Conservation (phyloP, 37 sponge, comb jelly and placozoan species). For the Tethya wilhelma region DNA sequence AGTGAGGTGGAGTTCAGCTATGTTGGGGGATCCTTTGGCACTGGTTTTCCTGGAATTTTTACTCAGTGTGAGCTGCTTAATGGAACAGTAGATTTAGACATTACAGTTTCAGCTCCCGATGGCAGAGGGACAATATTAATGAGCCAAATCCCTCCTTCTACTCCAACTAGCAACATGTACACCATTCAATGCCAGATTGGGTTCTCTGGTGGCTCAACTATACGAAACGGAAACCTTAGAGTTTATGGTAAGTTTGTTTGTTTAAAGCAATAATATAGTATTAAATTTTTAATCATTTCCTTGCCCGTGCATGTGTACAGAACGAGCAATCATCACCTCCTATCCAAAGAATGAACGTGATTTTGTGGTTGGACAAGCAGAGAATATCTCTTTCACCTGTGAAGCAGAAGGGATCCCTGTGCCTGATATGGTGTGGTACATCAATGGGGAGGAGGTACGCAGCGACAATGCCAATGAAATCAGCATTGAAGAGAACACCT, state of each 20-base stretch:
- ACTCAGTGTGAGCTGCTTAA: no score
- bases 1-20: not conserved
- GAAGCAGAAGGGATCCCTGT: constrained; percentile 8
- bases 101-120: no score
- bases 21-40: constrained; percentile 3
- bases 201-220: no score
- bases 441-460: constrained; percentile 16
- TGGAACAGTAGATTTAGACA: no score
- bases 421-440: constrained; percentile 43
- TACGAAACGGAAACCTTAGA: no score
- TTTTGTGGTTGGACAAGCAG: not conserved
- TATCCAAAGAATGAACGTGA: not conserved
- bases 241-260: no score
- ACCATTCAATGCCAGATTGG: no score
- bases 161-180: no score
- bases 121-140: no score
- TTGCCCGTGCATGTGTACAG: not conserved
- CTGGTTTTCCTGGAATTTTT: no score
- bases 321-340: constrained; percentile 10
- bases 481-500: not conserved
- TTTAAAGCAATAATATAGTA: no score
- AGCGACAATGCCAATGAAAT: not conserved
- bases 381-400: constrained; percentile 39
- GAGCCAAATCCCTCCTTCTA: no score
- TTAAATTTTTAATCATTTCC: not conserved